phyloP scores from a whole-genome alignment of 2,113 vertebrate genomes.

The Fulmarus glacialis region DNA sequence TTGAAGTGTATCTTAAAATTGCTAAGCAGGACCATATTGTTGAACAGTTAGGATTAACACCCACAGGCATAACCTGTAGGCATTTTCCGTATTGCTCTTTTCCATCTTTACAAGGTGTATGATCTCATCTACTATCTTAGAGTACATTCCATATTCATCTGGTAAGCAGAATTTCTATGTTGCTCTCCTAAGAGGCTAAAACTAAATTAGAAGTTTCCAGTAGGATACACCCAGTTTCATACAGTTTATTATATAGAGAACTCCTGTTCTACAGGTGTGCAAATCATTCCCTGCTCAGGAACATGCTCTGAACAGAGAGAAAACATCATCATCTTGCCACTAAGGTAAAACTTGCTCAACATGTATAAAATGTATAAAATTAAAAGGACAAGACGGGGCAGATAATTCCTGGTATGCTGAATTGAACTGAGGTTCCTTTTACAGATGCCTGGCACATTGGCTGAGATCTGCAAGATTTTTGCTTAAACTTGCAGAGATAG shows the following conservation, averaged over 20 bases:
- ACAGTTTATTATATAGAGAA: background rate
- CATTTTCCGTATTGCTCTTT: background rate
- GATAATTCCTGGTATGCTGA: background rate
- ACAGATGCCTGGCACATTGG: background rate
- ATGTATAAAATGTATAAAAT: background rate
- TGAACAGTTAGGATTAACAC: background rate
- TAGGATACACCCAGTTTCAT: background rate
- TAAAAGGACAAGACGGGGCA: background rate
- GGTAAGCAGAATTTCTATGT: background rate
- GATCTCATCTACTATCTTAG: background rate
- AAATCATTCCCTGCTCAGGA: background rate
- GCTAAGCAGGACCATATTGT: background rate
- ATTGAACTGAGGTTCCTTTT: background rate
- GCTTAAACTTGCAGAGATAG: background rate
- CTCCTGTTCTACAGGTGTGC: background rate
- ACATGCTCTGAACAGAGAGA: background rate
- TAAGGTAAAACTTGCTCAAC: background rate
- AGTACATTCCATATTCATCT: background rate
- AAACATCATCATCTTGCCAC: background rate
- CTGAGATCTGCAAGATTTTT: background rate
- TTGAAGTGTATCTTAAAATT: background rate
- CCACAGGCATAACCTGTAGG: background rate
- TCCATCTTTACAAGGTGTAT: background rate
- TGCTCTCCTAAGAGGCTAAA: background rate
- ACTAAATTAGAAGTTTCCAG: background rate